Evolutionary conservation across 1,140 invertebrate genomes (phyloP), one percentile per base, ranked within the genome.

Genomic region (Lepidurus couesii): DNA sequence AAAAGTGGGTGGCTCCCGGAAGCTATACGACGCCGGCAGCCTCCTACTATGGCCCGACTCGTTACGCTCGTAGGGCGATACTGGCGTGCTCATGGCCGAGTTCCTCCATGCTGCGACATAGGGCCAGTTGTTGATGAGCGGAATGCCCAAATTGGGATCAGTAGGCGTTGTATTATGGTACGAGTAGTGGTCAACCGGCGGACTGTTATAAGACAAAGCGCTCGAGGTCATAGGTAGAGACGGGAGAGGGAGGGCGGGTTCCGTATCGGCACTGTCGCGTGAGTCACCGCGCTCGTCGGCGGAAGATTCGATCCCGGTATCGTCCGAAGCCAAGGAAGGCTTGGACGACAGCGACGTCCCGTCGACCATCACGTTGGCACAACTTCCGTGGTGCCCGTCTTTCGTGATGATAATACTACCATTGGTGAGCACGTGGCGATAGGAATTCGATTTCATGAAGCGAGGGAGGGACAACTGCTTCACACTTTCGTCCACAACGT

Each of bases 281-380:
- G 76, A 80, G n/a, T 80, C 79, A 21, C 44, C 47, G 16, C 75
- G 79, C n/a, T 65, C 44, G 73, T 80, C 73, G 47, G 45, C 73
- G 65, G 73, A 45, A 77, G 76, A 42, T 75, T 80, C 76, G 21
- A 80, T 80, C 9, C 79, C 79, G 4, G 79, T 80, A 34, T 80
- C 79, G 34, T 80, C 79, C 10, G 75, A 77, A 10, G 79, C 75
- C 42, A 80, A 76, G 16, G 79, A 80, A 7, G 79, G 79, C 77
- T 80, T 80, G 11, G 79, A 80, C 6, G 79, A 80, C 2, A 80
- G 77, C n/a, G 75, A 77, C 4, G 79, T 80, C 21, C 79, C 79
- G 16, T 80, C 79, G 7, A 43, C 79, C 21, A 79, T 75, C 7
- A 75, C 65, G n/a, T 74, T 74, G 26, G 24, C 42, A 10, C 42